Percentiles rank a stretch among this genome's conserved stretches.
phyloP scores from a whole-genome alignment of 2,797 vertebrate genomes.

The Pitangus sulphuratus region DNA sequence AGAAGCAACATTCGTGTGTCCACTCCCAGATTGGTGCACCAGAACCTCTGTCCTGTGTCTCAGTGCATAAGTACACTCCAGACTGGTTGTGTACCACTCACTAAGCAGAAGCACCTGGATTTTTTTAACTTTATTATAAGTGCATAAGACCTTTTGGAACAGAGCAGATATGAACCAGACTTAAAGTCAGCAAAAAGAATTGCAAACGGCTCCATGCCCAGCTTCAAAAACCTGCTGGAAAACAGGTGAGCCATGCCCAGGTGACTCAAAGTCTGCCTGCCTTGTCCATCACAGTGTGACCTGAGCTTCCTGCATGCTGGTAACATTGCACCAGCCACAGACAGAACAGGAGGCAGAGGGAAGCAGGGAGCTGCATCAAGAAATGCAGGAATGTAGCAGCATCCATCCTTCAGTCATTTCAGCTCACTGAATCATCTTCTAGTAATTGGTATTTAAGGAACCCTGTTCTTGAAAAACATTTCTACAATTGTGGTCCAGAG shows the following conservation, averaged over 20 bases:
- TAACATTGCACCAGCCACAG: neutral
- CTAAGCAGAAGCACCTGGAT: neutral
- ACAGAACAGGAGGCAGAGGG: neutral
- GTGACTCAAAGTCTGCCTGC: neutral
- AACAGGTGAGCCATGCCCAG: neutral
- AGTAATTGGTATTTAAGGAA: neutral
- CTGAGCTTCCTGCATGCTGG: neutral
- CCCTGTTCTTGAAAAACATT: neutral
- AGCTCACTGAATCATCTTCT: neutral
- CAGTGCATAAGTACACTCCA: neutral
- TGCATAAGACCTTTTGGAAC: neutral
- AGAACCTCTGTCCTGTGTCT: neutral
- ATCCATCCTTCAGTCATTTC: neutral
- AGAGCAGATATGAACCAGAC: neutral
- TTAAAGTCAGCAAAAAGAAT: neutral
- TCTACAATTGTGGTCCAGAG: neutral
- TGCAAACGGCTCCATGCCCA: neutral
- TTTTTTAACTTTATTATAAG: neutral
- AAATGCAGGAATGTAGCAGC: neutral
- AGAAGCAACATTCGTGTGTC: neutral
- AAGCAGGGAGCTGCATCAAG: neutral
- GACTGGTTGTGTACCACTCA: neutral
- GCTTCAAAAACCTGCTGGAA: neutral
- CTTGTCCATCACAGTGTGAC: too few relatives aligned
- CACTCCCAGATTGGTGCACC: neutral